Evolutionary conservation across 2,113 vertebrate species (phyloP), one percentile per base, ranked within the genome.

Genomic region (Climacteris rufus): DNA sequence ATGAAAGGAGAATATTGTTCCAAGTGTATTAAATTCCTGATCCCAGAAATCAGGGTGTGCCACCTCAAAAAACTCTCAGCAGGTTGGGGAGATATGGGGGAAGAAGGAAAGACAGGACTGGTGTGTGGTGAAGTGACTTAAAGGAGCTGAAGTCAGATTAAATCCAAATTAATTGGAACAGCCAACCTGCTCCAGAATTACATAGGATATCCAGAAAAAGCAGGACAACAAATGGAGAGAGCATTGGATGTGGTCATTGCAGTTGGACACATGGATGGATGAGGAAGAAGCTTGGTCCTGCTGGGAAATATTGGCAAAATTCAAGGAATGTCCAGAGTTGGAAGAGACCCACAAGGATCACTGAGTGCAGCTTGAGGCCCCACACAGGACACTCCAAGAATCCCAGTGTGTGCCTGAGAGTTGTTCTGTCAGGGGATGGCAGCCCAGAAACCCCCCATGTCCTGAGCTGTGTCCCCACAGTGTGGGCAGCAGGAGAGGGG

Each of bases 401-500:
- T 15, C 37, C 60, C 69, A 45, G 23, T 2, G 20, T 8, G 39
- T 21, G 8, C 37, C 68, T 89, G 44, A 14, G 60, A 1, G 23
- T 8, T 35, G 18, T 33, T 33, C 33, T 45, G 13, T 15, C 7
- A 28, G 11, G 5, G 40, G 21, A 59, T 5, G 42, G 52, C 7
- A 65, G 28, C 8, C 20, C 81, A 45, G 44, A 44, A 15, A 1
- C 13, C 7, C 13, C 13, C 33, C 0, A 3, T 6, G 33, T 5
- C 16, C 72, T 15, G 44, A 28, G 64, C 72, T 57, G 11, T 25
- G 33, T 33, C 28, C 59, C 52, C 37, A 15, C 3, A 2, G 21
- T 0, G 2, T 9, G 31, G 35, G 49, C 31, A 42, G 63, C 4
- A 30, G 50, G 13, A 2, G 35, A 37, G 37, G 4, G 9, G 10